A percentile compares a stretch with the other conserved stretches of the same genome.
Evolutionary conservation across 2,888 invertebrate species (phyloP).

Genomic region (Chloromyia formosa): DNA sequence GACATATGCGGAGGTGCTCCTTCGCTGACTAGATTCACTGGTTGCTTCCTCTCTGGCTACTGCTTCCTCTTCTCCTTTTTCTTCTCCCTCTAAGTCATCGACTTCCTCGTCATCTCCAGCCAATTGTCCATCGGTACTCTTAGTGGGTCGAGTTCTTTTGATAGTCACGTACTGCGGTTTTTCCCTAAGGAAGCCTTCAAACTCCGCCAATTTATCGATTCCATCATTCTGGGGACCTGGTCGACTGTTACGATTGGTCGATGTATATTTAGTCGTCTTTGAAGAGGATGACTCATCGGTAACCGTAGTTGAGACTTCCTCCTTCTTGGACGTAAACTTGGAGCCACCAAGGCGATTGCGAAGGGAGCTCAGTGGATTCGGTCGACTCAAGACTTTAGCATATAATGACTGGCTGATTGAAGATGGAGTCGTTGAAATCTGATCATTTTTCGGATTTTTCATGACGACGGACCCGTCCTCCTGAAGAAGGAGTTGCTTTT

Average conservation of each 20-base stretch:
- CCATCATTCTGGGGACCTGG: slow-evolving; percentile 70
- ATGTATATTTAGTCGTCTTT: slow-evolving; percentile 65
- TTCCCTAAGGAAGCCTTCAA: slow-evolving; percentile 62
- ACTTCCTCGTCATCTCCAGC: slow-evolving; percentile 52
- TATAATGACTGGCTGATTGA: slow-evolving; percentile 79
- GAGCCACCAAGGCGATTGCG: slow-evolving; percentile 58
- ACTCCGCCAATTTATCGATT: slow-evolving; percentile 61
- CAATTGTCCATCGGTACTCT: slow-evolving; percentile 58
- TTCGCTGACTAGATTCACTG: slow-evolving; percentile 39
- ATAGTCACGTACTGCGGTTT: slow-evolving; percentile 76
- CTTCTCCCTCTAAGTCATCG: slow-evolving; percentile 50
- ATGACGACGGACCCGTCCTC: slow-evolving; percentile 66
- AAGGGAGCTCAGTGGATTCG: slow-evolving; percentile 58
- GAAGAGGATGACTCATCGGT: slow-evolving; percentile 45
- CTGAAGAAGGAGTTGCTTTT: slow-evolving; percentile 75
- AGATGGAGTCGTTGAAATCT: slow-evolving; percentile 68
- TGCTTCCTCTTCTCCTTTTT: slow-evolving; percentile 53
- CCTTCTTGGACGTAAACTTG: slow-evolving; percentile 41
- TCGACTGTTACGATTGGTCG: slow-evolving; percentile 71
- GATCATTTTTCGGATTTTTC: slow-evolving; percentile 62
- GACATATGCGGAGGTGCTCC: slow-evolving; percentile 52
- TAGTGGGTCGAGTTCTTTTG: slow-evolving; percentile 67
- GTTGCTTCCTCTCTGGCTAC: slow-evolving; percentile 50
- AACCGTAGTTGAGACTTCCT: slow-evolving; percentile 36
- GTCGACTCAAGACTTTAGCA: slow-evolving; percentile 73